A percentile compares a stretch with the other conserved stretches of the same genome.
phyloP scores from a whole-genome alignment of 2,113 vertebrate species.

The Aplodontia rufa region DNA sequence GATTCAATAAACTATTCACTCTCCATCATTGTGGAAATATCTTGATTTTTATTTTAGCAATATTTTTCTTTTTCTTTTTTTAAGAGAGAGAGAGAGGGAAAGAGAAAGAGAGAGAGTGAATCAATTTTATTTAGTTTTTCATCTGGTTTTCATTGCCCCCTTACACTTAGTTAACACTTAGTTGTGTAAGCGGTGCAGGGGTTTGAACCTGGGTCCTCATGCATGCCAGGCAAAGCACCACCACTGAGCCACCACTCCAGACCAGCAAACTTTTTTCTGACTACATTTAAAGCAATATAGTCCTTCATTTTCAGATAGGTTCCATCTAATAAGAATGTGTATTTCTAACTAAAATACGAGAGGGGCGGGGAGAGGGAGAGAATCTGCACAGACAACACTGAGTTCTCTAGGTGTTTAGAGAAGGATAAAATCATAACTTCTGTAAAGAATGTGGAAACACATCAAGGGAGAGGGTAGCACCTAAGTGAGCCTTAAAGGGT shows the following conservation, averaged over 20 bases:
- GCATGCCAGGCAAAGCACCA: no score
- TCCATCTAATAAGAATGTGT: background rate
- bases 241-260: no score
- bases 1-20: conserved; percentile 1
- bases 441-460: background rate
- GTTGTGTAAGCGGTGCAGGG: no score
- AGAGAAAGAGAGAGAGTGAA: no score
- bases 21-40: background rate
- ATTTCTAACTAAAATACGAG: background rate
- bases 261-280: no score
- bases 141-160: no score
- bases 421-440: background rate
- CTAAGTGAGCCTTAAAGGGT: background rate
- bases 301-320: conserved; percentile 2
- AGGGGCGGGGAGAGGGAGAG: no score
- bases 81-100: no score
- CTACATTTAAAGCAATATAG: background rate
- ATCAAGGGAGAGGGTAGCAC: background rate
- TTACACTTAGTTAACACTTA: no score
- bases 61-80: no score
- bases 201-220: no score
- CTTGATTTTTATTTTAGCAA: background rate
- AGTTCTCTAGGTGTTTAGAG: background rate
- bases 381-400: background rate
- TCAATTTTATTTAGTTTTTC: no score